phyloP scores from a whole-genome alignment of 2,888 invertebrate genomes.

The Pseudolycoriella hygida region DNA sequence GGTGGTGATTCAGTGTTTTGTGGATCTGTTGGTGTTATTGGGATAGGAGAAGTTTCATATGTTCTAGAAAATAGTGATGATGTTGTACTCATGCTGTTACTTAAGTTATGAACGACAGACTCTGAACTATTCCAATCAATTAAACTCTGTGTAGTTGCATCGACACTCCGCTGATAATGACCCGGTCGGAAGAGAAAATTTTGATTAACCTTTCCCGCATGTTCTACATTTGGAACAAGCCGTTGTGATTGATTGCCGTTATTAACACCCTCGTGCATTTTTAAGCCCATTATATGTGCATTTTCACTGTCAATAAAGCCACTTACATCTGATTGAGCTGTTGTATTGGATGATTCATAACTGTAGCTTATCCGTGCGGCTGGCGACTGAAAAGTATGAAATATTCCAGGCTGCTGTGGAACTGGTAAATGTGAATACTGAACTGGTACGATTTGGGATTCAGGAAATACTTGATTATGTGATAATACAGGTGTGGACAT shows the following conservation, averaged over 20 bases:
- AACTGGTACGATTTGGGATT: slow-evolving; percentile 28
- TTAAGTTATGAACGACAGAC: neutral
- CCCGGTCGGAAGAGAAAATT: neutral
- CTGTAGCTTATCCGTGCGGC: neutral
- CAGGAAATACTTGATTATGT: slow-evolving; percentile 26
- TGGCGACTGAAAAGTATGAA: slow-evolving; percentile 7
- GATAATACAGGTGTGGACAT: slow-evolving; percentile 14
- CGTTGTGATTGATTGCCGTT: too few species aligned
- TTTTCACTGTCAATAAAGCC: too few species aligned
- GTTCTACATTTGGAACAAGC: too few species aligned
- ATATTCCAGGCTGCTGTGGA: slow-evolving; percentile 23
- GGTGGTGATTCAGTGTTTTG: slow-evolving; percentile 3
- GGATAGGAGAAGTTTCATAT: neutral
- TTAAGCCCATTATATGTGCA: too few species aligned
- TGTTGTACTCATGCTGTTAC: neutral
- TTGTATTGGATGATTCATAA: neutral
- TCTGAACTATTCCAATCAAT: neutral
- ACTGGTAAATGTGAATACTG: slow-evolving; percentile 27
- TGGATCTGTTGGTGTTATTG: neutral
- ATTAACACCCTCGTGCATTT: too few species aligned
- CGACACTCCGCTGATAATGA: too few species aligned
- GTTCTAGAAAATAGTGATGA: neutral
- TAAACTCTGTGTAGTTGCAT: neutral
- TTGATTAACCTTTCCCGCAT: neutral
- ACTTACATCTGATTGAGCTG: too few species aligned